Conservation (phyloP, 2,113 vertebrate species). For the Nerophis ophidion region DNA sequence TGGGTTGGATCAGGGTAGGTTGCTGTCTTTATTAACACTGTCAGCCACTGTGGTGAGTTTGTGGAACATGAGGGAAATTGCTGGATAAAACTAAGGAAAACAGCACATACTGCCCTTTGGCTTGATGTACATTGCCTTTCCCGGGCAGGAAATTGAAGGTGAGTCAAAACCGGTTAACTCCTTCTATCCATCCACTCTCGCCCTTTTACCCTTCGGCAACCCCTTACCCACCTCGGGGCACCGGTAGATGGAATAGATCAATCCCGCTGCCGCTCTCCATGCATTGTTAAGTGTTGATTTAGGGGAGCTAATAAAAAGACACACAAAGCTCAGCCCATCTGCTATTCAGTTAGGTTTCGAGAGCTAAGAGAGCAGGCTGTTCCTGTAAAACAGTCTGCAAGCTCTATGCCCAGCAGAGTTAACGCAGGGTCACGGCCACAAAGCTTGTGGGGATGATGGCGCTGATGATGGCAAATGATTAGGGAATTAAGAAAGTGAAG, state of each 20-base stretch:
- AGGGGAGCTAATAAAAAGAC: slow-evolving; percentile 69
- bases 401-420: slow-evolving; percentile 52
- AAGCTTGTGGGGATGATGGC: slow-evolving; percentile 38
- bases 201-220: slow-evolving; percentile 51
- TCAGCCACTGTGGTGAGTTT: not conserved
- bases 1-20: not conserved
- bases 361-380: slow-evolving; percentile 59
- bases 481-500: slow-evolving; percentile 34
- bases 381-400: slow-evolving; percentile 64
- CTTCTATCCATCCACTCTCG: slow-evolving; percentile 40
- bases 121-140: slow-evolving; percentile 17
- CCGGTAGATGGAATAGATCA: slow-evolving; percentile 61
- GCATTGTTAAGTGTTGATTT: slow-evolving; percentile 73
- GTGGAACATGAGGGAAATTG: slow-evolving; percentile 17
- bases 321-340: slow-evolving; percentile 68
- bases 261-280: slow-evolving; percentile 47
- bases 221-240: slow-evolving; percentile 54
- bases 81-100: slow-evolving; percentile 24
- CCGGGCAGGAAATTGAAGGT: slow-evolving; percentile 48
- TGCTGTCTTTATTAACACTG: not conserved
- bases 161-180: slow-evolving; percentile 47
- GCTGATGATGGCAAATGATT: slow-evolving; percentile 36
- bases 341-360: slow-evolving; percentile 62
- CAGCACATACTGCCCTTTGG: slow-evolving; percentile 15
- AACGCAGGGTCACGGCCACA: slow-evolving; percentile 57